Evolutionary conservation across 2,888 invertebrate genomes (phyloP), one percentile per base, ranked within the genome.

Genomic region (Rhopalosiphum nymphaeae): DNA sequence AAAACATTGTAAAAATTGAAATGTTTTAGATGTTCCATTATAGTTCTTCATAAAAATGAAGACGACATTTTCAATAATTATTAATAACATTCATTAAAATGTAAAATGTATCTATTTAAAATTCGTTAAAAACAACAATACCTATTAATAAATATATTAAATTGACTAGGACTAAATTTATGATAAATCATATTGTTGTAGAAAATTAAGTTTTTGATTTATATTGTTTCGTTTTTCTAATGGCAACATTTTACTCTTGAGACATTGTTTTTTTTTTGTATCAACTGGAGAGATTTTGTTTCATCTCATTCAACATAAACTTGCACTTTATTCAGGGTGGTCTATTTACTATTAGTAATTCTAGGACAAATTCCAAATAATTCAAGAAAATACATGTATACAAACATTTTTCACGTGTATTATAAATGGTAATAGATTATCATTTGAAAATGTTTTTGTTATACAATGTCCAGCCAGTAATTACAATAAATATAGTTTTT

Each of bases 311-410:
- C 56, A 53, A 89, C 88, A 56, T 89, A 46, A 89, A 89, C 88
- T 42, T 89, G 56, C 56, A 89, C 36, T 56, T 89, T 56, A 89
- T 56, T 89, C 53, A 89, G 53, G 88, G 88, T 56, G 88, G 53
- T 89, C 53, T 89, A 56, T 56, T 89, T 42, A 89, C 36, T 56
- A 42, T 89, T 56, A 56, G 56, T 89, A 89, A 56, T 56, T 89
- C 53, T 89, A 89, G 53, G 53, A 89, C 36, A 36, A 89, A 89
- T 89, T 89, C 88, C 88, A 25, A 56, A 89, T 53, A 42, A 11
- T 36, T 89, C 13, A 53, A 36, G 10, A 42, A 36, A 89, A 56
- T 78, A 78, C 21, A 36, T 78, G 9, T 36, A 78, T 78, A 78
- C 36, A 36, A 78, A 36, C 36, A 78, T 78, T 78, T 78, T 21